Conservation (phyloP, 2,888 invertebrate species). For the Orthosia cruda region DNA sequence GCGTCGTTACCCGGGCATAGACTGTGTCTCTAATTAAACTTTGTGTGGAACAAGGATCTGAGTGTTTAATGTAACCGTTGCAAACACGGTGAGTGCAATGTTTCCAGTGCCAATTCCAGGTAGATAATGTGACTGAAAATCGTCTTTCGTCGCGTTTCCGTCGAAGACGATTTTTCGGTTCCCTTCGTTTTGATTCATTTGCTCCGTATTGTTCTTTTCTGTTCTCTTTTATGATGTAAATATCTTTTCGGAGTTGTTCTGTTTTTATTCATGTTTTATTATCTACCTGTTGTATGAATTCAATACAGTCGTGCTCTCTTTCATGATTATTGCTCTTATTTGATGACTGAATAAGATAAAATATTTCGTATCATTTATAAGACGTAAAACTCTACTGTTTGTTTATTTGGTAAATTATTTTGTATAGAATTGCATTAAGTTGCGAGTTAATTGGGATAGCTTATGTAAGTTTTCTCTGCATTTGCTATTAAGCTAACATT, state of each 20-base stretch:
- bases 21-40: slow-evolving; percentile 75
- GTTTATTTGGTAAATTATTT: not conserved
- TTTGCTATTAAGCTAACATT: not conserved
- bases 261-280: slow-evolving; percentile 45
- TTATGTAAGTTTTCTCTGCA: not conserved
- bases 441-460: not conserved
- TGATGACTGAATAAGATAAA: not conserved
- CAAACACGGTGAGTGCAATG: slow-evolving; percentile 81
- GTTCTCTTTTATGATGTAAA: slow-evolving; percentile 48
- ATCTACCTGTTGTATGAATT: slow-evolving; percentile 55
- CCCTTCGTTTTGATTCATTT: slow-evolving; percentile 52
- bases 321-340: slow-evolving; percentile 19
- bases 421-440: not conserved
- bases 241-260: slow-evolving; percentile 19
- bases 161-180: slow-evolving; percentile 58
- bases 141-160: slow-evolving; percentile 56
- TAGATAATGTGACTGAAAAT: slow-evolving; percentile 75
- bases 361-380: not conserved
- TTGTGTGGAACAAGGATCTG: slow-evolving; percentile 77
- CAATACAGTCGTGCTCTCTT: not conserved
- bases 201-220: slow-evolving; percentile 41
- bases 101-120: slow-evolving; percentile 82
- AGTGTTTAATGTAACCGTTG: slow-evolving; percentile 79
- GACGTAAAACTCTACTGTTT: not conserved
- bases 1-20: slow-evolving; percentile 60